These are phyloP conservation scores for Calycopis cecrops DNA, from an alignment of 1,140 invertebrate genomes.

Conservation along the genomic window DNA sequence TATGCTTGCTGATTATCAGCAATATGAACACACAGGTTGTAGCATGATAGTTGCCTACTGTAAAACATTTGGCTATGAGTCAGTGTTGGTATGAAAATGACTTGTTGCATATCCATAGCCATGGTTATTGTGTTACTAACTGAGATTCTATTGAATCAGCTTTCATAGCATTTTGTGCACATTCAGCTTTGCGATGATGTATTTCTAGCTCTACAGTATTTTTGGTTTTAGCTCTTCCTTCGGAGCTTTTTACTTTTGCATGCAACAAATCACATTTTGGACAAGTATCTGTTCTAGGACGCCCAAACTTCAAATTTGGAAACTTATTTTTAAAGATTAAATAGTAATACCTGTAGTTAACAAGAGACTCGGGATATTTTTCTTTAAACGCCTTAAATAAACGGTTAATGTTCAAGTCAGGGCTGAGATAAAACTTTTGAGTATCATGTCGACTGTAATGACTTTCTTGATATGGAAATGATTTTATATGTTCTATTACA, in stretches of 20 bases:
- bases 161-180: constrained; percentile 16
- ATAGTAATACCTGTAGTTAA: constrained; percentile 8
- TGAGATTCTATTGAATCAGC: constrained; percentile 13
- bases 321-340: constrained; percentile 11
- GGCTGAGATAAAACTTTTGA: constrained; percentile 10
- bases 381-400: constrained; percentile 12
- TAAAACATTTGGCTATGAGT: constrained; percentile 20
- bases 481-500: constrained; percentile 9
- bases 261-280: constrained; percentile 9
- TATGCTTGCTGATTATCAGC: constrained; percentile 15
- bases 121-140: constrained; percentile 13
- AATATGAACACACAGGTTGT: constrained; percentile 19
- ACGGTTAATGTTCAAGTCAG: constrained; percentile 3
- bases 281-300: constrained; percentile 14
- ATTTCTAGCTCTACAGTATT: constrained; percentile 17
- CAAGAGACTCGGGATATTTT: constrained; percentile 4
- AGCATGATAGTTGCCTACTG: constrained; percentile 17
- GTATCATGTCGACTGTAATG: constrained; percentile 11
- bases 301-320: constrained; percentile 10
- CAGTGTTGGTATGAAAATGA: constrained; percentile 17
- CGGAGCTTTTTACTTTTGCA: constrained; percentile 8
- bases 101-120: constrained; percentile 16
- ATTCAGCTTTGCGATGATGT: constrained; percentile 19
- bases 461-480: constrained; percentile 8
- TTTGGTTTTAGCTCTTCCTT: neutral